Evolutionary conservation across 2,888 invertebrate species (phyloP).

Genomic region (Tribolium freemani): DNA sequence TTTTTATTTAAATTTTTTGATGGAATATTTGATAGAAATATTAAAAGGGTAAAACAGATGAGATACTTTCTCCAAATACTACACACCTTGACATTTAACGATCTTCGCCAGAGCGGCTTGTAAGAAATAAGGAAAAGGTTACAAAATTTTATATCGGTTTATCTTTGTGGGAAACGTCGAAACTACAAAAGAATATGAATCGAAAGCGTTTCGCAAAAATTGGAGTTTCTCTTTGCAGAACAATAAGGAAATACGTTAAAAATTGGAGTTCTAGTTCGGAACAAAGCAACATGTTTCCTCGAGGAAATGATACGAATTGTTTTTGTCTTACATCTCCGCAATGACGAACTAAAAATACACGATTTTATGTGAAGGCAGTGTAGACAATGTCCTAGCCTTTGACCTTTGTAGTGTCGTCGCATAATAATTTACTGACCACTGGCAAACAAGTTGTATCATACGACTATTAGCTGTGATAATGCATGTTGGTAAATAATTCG

Average conservation of each 20-base stretch:
- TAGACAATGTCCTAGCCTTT: slow-evolving; percentile 23
- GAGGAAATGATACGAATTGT: too few species aligned
- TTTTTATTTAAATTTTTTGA: too few species aligned
- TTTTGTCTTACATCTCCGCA: neutral
- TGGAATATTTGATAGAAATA: too few species aligned
- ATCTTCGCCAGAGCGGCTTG: neutral
- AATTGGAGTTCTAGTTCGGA: neutral
- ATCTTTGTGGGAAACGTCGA: neutral
- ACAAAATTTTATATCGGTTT: neutral
- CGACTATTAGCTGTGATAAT: neutral
- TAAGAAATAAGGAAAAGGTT: neutral
- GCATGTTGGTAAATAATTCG: neutral
- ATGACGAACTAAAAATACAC: neutral
- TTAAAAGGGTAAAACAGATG: neutral
- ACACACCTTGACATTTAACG: neutral
- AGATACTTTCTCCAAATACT: neutral
- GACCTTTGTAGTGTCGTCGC: slow-evolving; percentile 19
- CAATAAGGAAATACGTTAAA: neutral
- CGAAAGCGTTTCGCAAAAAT: neutral
- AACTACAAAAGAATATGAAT: neutral
- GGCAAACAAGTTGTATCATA: slow-evolving; percentile 16
- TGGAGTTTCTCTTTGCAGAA: neutral
- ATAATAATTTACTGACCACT: slow-evolving; percentile 37
- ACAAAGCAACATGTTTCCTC: too few species aligned
- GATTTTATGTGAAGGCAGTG: neutral